These are phyloP conservation scores for Chrysoperla carnea DNA, from an alignment of 1,140 invertebrate genomes.

Conservation along the genomic window DNA sequence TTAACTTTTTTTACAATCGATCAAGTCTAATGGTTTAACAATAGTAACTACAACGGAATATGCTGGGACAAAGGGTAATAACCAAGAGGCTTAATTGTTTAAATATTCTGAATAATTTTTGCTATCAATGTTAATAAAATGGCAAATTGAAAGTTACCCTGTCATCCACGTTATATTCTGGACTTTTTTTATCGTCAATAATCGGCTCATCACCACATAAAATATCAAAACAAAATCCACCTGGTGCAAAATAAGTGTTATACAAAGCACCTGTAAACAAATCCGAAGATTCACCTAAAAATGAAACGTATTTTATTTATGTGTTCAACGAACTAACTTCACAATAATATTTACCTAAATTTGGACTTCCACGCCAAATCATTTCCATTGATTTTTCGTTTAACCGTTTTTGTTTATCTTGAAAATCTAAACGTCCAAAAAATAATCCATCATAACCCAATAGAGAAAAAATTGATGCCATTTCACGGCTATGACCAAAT, in stretches of 20 bases:
- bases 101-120: too few species aligned
- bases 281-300: conserved; percentile 30
- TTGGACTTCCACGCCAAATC: conserved; percentile 65
- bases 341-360: conserved; percentile 28
- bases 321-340: too few species aligned
- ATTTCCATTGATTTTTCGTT: conserved; percentile 56
- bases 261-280: conserved; percentile 56
- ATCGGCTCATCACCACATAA: conserved; percentile 68
- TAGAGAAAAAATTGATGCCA: conserved; percentile 68
- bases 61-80: too few species aligned
- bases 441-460: conserved; percentile 78
- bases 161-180: conserved; percentile 50
- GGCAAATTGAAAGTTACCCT: too few species aligned
- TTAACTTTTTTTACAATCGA: too few species aligned
- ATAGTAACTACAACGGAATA: too few species aligned
- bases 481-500: conserved; percentile 79
- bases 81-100: too few species aligned
- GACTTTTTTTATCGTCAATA: conserved; percentile 50
- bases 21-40: too few species aligned
- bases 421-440: conserved; percentile 74
- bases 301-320: too few species aligned
- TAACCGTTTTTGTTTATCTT: conserved; percentile 55
- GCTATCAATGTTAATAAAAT: too few species aligned
- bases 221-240: conserved; percentile 80
- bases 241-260: conserved; percentile 65